Percentiles rank a stretch among this genome's conserved stretches.
Evolutionary conservation across 1,140 invertebrate species (phyloP).

Genomic region (Sminthurinus signatus): DNA sequence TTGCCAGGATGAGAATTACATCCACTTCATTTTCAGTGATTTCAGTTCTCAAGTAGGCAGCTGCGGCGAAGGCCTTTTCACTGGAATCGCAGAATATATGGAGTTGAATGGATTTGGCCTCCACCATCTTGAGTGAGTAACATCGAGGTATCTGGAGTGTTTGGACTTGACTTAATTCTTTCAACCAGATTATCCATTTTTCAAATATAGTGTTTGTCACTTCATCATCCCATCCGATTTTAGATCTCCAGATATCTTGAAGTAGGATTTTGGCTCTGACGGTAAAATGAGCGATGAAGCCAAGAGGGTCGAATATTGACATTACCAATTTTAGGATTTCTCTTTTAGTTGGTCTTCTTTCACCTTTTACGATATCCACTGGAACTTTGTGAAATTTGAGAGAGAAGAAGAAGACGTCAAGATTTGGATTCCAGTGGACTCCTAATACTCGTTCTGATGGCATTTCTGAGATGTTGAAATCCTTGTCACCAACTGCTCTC

Average conservation of each 20-base stretch:
- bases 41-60: conserved; percentile 13
- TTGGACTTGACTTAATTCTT: neutral
- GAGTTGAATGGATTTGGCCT: neutral
- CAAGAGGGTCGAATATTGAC: conserved; percentile 20
- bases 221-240: conserved; percentile 23
- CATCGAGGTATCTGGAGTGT: neutral
- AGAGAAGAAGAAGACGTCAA: neutral
- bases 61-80: conserved; percentile 22
- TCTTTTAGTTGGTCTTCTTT: conserved; percentile 13
- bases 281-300: conserved; percentile 15
- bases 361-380: neutral
- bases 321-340: conserved; percentile 14
- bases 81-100: conserved; percentile 28
- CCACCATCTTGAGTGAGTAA: neutral
- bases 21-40: neutral
- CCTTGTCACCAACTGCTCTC: neutral
- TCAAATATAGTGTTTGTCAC: neutral
- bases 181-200: conserved; percentile 16
- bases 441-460: conserved; percentile 17
- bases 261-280: conserved; percentile 26
- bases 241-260: conserved; percentile 21
- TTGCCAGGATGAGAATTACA: conserved; percentile 11
- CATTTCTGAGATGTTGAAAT: neutral
- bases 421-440: conserved; percentile 4
- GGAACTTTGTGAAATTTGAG: conserved; percentile 6